These are phyloP conservation scores for Phalacrocorax brasilianus DNA, from an alignment of 2,113 vertebrate genomes.

Conservation along the genomic window DNA sequence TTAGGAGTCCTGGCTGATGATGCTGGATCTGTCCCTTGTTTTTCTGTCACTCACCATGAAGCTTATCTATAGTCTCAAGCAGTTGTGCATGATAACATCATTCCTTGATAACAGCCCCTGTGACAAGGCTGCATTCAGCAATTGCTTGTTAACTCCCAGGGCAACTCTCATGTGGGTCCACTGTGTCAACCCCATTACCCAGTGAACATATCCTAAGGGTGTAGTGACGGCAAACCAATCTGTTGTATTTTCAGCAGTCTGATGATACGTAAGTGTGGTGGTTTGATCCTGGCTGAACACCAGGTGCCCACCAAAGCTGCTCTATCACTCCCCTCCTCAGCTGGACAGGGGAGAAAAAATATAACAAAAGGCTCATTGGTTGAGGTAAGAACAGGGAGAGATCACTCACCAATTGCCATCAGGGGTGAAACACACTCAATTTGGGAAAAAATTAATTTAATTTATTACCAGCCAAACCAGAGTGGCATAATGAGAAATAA, in stretches of 20 bases:
- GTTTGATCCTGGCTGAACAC: neutral
- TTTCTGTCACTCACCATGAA: neutral
- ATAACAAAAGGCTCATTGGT: neutral
- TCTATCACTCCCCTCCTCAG: neutral
- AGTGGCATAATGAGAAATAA: neutral
- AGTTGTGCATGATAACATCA: neutral
- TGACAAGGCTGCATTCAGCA: neutral
- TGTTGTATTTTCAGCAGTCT: neutral
- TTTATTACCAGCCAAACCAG: neutral
- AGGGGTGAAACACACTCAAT: neutral
- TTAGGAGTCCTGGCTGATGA: neutral
- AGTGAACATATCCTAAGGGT: neutral
- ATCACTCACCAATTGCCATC: neutral
- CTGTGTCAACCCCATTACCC: neutral
- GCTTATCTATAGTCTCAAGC: neutral
- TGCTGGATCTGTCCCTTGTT: neutral
- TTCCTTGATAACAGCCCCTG: neutral
- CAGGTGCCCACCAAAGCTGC: neutral
- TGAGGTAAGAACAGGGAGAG: neutral
- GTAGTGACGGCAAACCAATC: neutral
- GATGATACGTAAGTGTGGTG: neutral
- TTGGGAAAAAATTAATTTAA: neutral
- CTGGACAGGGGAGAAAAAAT: neutral
- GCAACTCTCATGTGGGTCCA: neutral
- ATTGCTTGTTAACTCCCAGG: neutral